Evolutionary conservation across 2,797 vertebrate species (phyloP), one percentile per base, ranked within the genome.

Genomic region (Avahi laniger): DNA sequence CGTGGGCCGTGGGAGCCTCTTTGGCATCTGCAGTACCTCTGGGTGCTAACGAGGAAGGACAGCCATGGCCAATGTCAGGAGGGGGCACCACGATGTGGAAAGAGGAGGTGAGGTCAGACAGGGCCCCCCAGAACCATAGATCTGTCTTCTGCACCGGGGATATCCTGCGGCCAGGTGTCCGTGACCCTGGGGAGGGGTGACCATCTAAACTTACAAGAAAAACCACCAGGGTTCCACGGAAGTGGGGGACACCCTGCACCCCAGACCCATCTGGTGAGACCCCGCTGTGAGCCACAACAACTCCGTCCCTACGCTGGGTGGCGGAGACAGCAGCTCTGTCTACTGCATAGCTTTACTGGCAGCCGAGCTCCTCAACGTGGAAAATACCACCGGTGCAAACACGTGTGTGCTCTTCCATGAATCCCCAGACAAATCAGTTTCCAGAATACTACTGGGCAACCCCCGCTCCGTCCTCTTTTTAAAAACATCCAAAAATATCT

Each of bases 221-320:
- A 52, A 67, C 48, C 33, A 4, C 1, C n/a, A 12, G 24, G 24
- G 35, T 41, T 38, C 73, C 38, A 6, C 0, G 0, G 41, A 61
- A 28, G 28, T 8, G 4, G 38, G 1, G 10, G 33, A 4, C 0
- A 6, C 24, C 41, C 13, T 1, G 43, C 5, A 4, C 12, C 3
- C 22, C 43, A 7, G 73, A 0, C 0, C 3, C 24, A 0, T 15
- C 43, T 0, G 82, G 41, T 30, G 5, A 33, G 88, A 14, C 48
- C 15, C n/a, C 6, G 24, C 41, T 22, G n/a, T 12, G 43, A 3
- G 13, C 59, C 35, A 30, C 0, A 0, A 33, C n/a, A 4, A 0
- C 35, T 11, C 18, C n/a, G 0, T 41, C 20, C 22, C 2, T 8
- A 7, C 26, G 0, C 0, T 5, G 63, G 26, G 54, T 38, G 38